These are phyloP conservation scores for Metopolophium dirhodum DNA, from an alignment of 1,140 invertebrate species.

Conservation along the genomic window DNA sequence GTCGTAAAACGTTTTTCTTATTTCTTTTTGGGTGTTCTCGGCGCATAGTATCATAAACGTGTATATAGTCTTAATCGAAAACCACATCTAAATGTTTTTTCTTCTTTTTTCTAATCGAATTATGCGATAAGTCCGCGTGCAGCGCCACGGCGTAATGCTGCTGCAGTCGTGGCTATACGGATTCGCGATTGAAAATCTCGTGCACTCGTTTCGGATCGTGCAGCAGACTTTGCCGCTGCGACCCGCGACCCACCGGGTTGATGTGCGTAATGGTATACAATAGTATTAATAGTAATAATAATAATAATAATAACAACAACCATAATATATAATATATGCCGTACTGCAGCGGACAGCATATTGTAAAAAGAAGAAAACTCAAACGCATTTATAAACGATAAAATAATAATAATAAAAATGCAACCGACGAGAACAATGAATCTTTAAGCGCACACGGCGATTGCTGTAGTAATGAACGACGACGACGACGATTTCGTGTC, in stretches of 20 bases:
- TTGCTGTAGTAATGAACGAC: conserved; percentile 44
- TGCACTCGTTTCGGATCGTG: conserved; percentile 26
- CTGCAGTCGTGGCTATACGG: background rate
- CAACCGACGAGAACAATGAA: conserved; percentile 33
- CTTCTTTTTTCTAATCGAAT: background rate
- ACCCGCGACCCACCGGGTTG: conserved; percentile 1
- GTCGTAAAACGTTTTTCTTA: background rate
- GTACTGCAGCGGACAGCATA: background rate
- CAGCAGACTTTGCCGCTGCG: background rate
- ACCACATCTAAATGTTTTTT: background rate
- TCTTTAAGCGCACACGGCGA: background rate
- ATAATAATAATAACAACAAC: background rate
- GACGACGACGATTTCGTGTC: conserved; percentile 38
- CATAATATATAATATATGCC: background rate
- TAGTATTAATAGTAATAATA: background rate
- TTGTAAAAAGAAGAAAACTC: conserved; percentile 1
- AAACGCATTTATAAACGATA: conserved; percentile 22
- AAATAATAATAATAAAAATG: conserved; percentile 8
- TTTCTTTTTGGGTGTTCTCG: background rate
- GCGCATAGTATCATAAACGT: background rate
- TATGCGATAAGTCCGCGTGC: background rate
- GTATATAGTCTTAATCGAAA: background rate
- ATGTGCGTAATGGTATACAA: background rate
- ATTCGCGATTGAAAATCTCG: conserved; percentile 8
- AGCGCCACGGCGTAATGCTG: background rate